A percentile compares a stretch with the other conserved stretches of the same genome.
Conservation (phyloP, 2,888 invertebrate genomes). For the Ichneumoninae sp. region DNA sequence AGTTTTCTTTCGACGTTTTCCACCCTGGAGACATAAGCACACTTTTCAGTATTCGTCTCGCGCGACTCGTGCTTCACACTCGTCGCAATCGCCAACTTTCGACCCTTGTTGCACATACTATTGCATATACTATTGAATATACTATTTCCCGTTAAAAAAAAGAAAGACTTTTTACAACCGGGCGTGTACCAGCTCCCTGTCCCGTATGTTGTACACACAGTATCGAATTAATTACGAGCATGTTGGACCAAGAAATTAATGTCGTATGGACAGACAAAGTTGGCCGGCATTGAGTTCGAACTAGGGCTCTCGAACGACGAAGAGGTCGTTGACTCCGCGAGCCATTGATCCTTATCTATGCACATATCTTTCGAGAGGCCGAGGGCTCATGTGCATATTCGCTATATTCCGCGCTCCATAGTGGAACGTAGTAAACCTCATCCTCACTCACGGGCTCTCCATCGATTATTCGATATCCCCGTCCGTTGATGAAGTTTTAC, state of each 20-base stretch:
- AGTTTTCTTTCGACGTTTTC: too few species aligned
- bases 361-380: conserved; percentile 74
- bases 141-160: neutral
- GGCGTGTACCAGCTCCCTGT: neutral
- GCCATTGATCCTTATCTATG: conserved; percentile 77
- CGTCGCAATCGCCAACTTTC: too few species aligned
- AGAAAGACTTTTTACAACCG: neutral
- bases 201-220: conserved; percentile 2
- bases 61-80: too few species aligned
- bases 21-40: too few species aligned
- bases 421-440: conserved; percentile 64
- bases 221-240: conserved; percentile 59
- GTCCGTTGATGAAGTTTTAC: conserved; percentile 32
- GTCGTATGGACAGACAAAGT: conserved; percentile 33
- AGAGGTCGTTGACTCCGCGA: conserved; percentile 73
- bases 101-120: too few species aligned
- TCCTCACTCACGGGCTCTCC: conserved; percentile 38
- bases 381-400: conserved; percentile 72
- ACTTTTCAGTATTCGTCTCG: too few species aligned
- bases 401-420: conserved; percentile 29
- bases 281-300: conserved; percentile 12
- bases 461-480: conserved; percentile 46
- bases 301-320: conserved; percentile 26
- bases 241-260: conserved; percentile 60
- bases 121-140: too few species aligned